Base-by-base conservation (phyloP, 1,140 invertebrate species). In the Heliconius congener region DNA sequence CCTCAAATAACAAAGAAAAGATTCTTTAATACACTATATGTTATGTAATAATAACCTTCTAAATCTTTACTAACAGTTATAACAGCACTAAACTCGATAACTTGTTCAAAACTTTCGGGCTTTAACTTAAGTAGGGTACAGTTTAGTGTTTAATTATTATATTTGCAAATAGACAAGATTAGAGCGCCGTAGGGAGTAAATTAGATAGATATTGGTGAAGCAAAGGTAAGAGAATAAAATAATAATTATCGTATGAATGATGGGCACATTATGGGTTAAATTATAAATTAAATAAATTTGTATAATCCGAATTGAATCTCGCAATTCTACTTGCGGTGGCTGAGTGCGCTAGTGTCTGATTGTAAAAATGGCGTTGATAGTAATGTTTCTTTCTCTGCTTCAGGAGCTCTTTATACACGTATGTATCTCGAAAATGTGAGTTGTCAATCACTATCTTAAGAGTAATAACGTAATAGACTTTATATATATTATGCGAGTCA, bases 101-200 rank as follows among this genome's bases (percentile, higher is more conserved):
- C 60, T 66, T 66, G 60, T 66, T 66, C 1, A 3, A 66, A 66
- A 66, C 60, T 66, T 66, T 66, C 27, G 60, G 27, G 27, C 9
- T 66, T 66, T 27, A 57, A 57, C 55, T 57, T 57, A 66, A 66
- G 27, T 66, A 66, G 60, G 60, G 60, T 66, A 30, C 11, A n/a
- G 60, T 30, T 23, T 66, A 27, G 27, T 16, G 60, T 66, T 66
- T 66, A 66, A 66, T 66, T 66, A 66, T 66, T 66, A 66, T 66
- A 66, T 66, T 66, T 66, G 60, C 60, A 66, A 66, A 66, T 66
- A 66, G 60, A 8, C 60, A 30, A 30, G 60, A 66, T 66, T 30
- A 66, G 60, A 66, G 60, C 11, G 9, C 60, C 27, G 60, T 66
- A 13, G 60, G 60, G 60, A 16, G 27, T 66, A 2, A 30, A 23